phyloP scores from a whole-genome alignment of 2,888 invertebrate genomes.

The Andrena haemorrhoa region DNA sequence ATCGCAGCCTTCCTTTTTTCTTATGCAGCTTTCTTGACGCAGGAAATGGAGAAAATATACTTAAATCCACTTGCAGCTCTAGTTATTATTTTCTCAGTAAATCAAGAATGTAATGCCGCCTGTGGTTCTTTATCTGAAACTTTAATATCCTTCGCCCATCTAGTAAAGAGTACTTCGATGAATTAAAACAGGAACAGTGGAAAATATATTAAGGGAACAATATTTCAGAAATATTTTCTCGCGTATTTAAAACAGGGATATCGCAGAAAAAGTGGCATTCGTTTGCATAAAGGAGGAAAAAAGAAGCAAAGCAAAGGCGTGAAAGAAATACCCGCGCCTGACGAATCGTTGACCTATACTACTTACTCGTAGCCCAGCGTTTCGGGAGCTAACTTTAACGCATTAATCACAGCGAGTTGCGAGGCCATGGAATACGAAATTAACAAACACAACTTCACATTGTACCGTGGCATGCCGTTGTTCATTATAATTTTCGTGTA shows the following conservation, averaged over 20 bases:
- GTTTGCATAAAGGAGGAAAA: not conserved
- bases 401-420: slow-evolving; percentile 5
- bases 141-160: not conserved
- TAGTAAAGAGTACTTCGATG: not conserved
- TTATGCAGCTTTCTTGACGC: too few relatives aligned
- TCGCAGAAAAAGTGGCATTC: not conserved
- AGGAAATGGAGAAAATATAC: too few relatives aligned
- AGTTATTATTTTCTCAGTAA: not conserved
- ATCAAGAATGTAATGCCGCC: too few relatives aligned
- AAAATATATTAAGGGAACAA: too few relatives aligned
- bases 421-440: slow-evolving; percentile 24
- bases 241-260: not conserved
- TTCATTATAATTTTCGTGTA: slow-evolving; percentile 47
- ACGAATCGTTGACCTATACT: slow-evolving; percentile 15
- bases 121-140: not conserved
- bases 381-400: not conserved
- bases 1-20: too few relatives aligned
- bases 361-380: slow-evolving; percentile 6
- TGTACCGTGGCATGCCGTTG: not conserved
- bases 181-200: too few relatives aligned
- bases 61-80: too few relatives aligned
- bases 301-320: not conserved
- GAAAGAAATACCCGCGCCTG: not conserved
- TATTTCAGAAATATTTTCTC: too few relatives aligned
- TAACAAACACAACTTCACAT: slow-evolving; percentile 16